Conservation (phyloP, 2,888 invertebrate species). For the Caenorhabditis macrosperma region DNA sequence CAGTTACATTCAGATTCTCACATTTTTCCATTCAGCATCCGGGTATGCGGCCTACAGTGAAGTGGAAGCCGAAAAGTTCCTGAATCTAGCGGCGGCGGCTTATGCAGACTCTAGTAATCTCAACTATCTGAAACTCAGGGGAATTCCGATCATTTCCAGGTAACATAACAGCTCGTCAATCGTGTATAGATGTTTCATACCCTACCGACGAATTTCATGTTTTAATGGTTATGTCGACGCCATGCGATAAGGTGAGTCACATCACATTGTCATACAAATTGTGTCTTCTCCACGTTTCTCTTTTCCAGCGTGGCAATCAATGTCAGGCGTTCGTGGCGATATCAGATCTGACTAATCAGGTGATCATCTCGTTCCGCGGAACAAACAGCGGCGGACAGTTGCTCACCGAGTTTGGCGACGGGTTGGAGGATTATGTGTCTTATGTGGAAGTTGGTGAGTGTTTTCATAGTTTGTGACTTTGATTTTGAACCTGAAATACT, state of each 20-base stretch:
- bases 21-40: conserved; percentile 11
- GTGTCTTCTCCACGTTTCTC: background rate
- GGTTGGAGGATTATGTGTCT: conserved; percentile 58
- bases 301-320: conserved; percentile 60
- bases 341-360: conserved; percentile 55
- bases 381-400: conserved; percentile 63
- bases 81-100: conserved; percentile 68
- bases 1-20: conserved; percentile 11
- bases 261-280: conserved; percentile 11
- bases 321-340: conserved; percentile 64
- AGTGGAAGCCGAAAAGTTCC: conserved; percentile 60
- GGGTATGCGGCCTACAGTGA: conserved; percentile 61
- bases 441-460: conserved; percentile 59
- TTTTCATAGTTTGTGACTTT: background rate
- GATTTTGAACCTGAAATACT: background rate
- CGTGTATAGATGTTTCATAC: conserved; percentile 62
- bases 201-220: conserved; percentile 57
- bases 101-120: conserved; percentile 59
- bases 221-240: conserved; percentile 62
- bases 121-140: background rate
- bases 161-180: conserved; percentile 55
- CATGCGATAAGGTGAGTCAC: conserved; percentile 66
- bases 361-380: conserved; percentile 63
- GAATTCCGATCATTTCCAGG: conserved; percentile 7
- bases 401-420: conserved; percentile 59